Evolutionary conservation across 2,888 invertebrate species (phyloP), one percentile per base, ranked within the genome.

Genomic region (Poecilobothrus nobilitatus): DNA sequence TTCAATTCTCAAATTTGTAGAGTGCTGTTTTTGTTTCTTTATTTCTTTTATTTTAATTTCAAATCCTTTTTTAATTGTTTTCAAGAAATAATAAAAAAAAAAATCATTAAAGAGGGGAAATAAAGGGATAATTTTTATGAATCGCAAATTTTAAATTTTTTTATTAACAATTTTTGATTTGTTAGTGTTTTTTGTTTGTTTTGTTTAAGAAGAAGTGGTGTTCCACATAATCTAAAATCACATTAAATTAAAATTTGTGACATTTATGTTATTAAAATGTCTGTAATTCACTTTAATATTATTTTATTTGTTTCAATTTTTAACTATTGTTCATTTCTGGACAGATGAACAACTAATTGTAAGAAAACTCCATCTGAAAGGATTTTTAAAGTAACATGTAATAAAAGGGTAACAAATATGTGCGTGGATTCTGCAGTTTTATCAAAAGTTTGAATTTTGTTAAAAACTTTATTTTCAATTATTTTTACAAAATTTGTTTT

Each of bases 21-120:
- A 18, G 53, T 53, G 53, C 18, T 53, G 18, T 53, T 53, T 53
- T n/a, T 53, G 2, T 53, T 53, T 18, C 15, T 53, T 53, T 53
- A 12, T 53, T 15, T 53, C 9, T n/a, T 53, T 53, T 53, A 53
- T 53, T 53, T 53, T 53, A 12, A 53, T 37, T 37, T 53, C 53
- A 53, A 53, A 53, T 53, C 53, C 53, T 9, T 53, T 53, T 53
- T 53, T 53, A 53, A 53, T 53, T 53, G 53, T 53, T 53, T 53
- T 53, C 12, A 53, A 53, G 53, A 18, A 53, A 53, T 53, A 53
- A 53, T 53, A 53, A 53, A 53, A 53, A 37, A 37, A 18, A 53
- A n/a, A n/a, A n/a, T n/a, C 15, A 53, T 18, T 9, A 53, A 53
- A 18, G n/a, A 53, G 53, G 53, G 53, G 53, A 18, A 53, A 4